A percentile compares a stretch with the other conserved stretches of the same genome.
These are phyloP conservation scores for Hiodon alosoides DNA, from an alignment of 2,113 vertebrate species.

Conservation along the genomic window DNA sequence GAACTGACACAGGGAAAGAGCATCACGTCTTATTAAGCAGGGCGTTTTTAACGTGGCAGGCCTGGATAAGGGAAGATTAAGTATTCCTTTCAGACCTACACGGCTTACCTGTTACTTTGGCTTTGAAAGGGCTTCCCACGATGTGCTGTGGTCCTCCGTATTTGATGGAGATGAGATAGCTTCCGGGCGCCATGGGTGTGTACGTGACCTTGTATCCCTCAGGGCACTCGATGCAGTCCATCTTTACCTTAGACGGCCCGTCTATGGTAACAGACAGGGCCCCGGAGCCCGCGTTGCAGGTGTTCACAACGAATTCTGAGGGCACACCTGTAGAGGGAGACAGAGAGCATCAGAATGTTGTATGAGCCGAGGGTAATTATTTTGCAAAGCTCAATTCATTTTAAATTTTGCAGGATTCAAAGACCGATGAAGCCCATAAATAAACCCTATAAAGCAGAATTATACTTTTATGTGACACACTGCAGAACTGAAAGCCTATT, in stretches of 20 bases:
- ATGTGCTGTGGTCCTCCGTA: slow-evolving; percentile 93
- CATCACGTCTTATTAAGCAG: too few relatives aligned
- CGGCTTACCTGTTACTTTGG: slow-evolving; percentile 83
- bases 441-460: neutral
- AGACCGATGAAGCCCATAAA: neutral
- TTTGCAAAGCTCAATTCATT: too few relatives aligned
- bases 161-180: slow-evolving; percentile 95
- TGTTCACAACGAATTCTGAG: slow-evolving; percentile 85
- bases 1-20: neutral
- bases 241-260: slow-evolving; percentile 91
- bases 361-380: neutral
- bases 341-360: neutral
- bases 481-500: neutral
- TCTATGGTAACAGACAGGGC: slow-evolving; percentile 88
- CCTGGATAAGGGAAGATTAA: too few relatives aligned
- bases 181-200: slow-evolving; percentile 93
- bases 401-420: neutral
- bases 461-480: neutral
- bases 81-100: too few relatives aligned
- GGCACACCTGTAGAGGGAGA: slow-evolving; percentile 63
- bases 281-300: slow-evolving; percentile 80
- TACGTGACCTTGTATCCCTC: slow-evolving; percentile 90
- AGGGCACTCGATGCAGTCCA: slow-evolving; percentile 85
- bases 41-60: too few relatives aligned
- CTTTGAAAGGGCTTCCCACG: slow-evolving; percentile 94